These are phyloP conservation scores for Chrysaora quinquecirrha DNA, from an alignment of 30 jellyfish, hydroid and myxozoan genomes.

Conservation along the genomic window DNA sequence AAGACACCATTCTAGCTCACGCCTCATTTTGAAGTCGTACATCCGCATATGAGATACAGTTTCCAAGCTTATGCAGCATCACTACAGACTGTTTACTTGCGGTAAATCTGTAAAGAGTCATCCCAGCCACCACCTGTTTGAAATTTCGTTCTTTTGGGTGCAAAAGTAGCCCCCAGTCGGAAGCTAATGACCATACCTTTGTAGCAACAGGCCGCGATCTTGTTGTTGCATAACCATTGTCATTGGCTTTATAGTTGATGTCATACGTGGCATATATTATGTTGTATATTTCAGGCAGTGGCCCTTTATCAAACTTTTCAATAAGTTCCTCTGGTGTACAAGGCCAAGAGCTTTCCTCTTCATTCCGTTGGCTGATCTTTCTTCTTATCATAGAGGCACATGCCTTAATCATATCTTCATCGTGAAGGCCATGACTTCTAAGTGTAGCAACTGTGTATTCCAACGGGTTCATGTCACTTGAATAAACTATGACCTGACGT, in stretches of 20 bases:
- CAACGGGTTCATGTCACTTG: conserved; percentile 43
- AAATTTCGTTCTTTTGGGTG: conserved; percentile 5
- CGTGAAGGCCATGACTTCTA: too few relatives aligned
- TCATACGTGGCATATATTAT: conserved; percentile 41
- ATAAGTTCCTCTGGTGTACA: conserved; percentile 30
- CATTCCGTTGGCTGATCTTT: neutral
- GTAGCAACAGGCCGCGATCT: conserved; percentile 20
- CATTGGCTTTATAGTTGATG: conserved; percentile 14
- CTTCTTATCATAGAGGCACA: conserved; percentile 20
- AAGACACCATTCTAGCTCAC: conserved; percentile 47
- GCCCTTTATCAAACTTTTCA: conserved; percentile 32
- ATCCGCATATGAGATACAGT: conserved; percentile 53
- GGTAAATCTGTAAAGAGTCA: conserved; percentile 35
- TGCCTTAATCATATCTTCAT: too few relatives aligned
- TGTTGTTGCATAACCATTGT: conserved; percentile 29
- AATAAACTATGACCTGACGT: conserved; percentile 17
- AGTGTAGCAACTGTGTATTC: conserved; percentile 36
- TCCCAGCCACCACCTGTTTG: conserved; percentile 42
- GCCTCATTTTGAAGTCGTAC: conserved; percentile 40
- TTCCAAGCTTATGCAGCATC: conserved; percentile 40
- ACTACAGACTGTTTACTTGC: conserved; percentile 29
- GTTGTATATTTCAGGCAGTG: conserved; percentile 34
- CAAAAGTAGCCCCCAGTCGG: conserved; percentile 54
- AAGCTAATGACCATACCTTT: conserved; percentile 49
- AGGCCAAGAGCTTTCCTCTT: conserved; percentile 21